These are phyloP conservation scores for Ormyrus labotus DNA, from an alignment of 2,888 invertebrate species.

Conservation along the genomic window DNA sequence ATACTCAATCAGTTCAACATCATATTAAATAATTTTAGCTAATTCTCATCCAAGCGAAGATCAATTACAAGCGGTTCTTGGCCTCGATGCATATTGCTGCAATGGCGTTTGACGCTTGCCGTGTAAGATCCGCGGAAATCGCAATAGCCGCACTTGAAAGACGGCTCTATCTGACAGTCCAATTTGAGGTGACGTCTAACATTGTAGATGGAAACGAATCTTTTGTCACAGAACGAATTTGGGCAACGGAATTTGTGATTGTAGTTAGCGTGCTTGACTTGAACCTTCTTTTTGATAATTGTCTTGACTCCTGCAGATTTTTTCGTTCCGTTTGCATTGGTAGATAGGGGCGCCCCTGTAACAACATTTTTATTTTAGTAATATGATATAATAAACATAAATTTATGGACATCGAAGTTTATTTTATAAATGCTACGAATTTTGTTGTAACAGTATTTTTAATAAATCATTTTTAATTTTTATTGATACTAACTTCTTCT, in stretches of 20 bases:
- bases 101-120: conserved; percentile 78
- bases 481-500: conserved; percentile 2
- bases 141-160: conserved; percentile 76
- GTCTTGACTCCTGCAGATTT: no score
- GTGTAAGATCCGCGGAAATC: conserved; percentile 75
- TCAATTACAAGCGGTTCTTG: not conserved
- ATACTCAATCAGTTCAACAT: no score
- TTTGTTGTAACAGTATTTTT: no score
- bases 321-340: no score
- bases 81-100: not conserved
- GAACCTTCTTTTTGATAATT: no score
- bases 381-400: no score
- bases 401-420: no score
- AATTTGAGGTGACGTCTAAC: conserved; percentile 72
- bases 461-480: not conserved
- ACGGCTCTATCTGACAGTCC: conserved; percentile 75
- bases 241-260: not conserved
- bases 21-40: no score
- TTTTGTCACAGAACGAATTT: not conserved
- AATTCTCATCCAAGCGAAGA: not conserved
- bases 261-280: no score
- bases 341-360: no score
- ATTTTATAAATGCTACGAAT: no score
- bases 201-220: not conserved
- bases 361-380: no score